Percentiles rank a stretch among this genome's conserved stretches.
Conservation (phyloP, 2,113 vertebrate species). For the Strix uralensis region DNA sequence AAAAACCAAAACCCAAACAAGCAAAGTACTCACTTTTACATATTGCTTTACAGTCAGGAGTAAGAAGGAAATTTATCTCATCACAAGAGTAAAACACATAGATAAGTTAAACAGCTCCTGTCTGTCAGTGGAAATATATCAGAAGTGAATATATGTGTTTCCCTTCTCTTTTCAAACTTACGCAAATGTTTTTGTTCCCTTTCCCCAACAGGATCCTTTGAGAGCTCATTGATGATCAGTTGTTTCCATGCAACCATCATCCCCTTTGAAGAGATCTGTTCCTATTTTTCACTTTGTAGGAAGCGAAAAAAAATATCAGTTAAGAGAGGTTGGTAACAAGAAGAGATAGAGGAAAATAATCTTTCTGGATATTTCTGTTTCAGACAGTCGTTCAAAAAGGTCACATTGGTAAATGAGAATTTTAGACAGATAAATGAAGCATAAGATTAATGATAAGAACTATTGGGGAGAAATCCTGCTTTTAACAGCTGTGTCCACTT, state of each 20-base stretch:
- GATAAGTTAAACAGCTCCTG: neutral
- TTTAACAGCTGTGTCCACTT: neutral
- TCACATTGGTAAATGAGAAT: neutral
- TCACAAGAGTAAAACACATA: neutral
- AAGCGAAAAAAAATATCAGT: neutral
- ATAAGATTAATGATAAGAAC: neutral
- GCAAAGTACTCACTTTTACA: fast-evolving
- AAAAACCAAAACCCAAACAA: neutral
- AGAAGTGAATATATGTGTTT: neutral
- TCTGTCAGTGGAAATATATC: neutral
- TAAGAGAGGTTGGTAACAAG: neutral
- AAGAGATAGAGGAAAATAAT: neutral
- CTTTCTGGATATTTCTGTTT: neutral
- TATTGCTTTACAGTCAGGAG: neutral
- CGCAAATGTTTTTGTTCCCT: neutral
- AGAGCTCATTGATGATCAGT: neutral
- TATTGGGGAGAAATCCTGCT: neutral
- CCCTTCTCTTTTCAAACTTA: neutral
- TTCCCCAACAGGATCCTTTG: neutral
- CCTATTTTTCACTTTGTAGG: neutral
- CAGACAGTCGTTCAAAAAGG: neutral
- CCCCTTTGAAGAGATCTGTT: neutral
- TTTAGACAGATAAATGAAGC: neutral
- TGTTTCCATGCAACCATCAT: neutral
- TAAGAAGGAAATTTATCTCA: neutral